Evolutionary conservation across 2,888 invertebrate genomes (phyloP), one percentile per base, ranked within the genome.

Genomic region (Mythimna lalbum): DNA sequence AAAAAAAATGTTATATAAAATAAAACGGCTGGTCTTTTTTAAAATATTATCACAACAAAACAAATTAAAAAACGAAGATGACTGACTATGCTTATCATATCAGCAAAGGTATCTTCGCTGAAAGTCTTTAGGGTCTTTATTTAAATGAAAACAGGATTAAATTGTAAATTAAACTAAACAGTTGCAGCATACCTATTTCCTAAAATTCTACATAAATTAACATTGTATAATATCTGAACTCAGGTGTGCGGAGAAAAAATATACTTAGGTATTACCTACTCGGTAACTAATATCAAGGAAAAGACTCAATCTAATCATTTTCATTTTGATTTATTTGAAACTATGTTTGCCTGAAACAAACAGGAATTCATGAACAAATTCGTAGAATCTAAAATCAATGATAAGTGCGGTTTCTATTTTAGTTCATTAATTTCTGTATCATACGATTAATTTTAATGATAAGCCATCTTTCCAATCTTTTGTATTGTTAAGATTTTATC

Each of bases 401-500:
- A 69, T 39, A 65, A 43, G 17, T 17, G 74, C 82, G 82, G 79
- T 68, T 69, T 74, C 68, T 63, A 63, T 69, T 81, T 72, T 63
- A 31, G 47, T 56, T 61, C 36, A 74, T 56, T 67, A 66, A 59
- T 73, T 53, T 23, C 33, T 23, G 36, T 69, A 79, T 74, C 57
- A 14, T 12, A 43, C 19, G 70, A 80, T 83, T 64, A 65, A 83
- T 76, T 63, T 61, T 31, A 36, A 23, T 21, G 68, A 82, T 83
- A 65, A 9, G 14, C 1, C 36, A 52, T 57, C 43, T 9, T 7
- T 56, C 33, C 27, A 14, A 80, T 82, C 62, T 10, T 43, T 43
- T 43, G 47, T 68, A 76, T 67, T 73, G 68, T 63, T 63, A 21
- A 60, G 69, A 73, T 82, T 23, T 71, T 86, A 87, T 87, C 85